Evolutionary conservation across 2,888 invertebrate species (phyloP).

Genomic region (Lutraria lutraria): DNA sequence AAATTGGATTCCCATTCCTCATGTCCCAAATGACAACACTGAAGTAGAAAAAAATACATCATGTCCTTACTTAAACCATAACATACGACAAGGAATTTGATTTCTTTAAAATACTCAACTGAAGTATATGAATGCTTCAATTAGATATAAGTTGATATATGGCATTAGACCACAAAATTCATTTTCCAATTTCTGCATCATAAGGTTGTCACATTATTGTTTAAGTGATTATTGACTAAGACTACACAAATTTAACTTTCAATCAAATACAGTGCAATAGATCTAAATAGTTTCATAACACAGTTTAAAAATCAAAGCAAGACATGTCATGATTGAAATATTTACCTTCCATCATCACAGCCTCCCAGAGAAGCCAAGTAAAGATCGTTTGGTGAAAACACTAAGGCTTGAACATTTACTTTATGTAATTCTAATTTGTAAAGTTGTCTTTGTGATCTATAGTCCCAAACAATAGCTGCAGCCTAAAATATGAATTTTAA

Average conservation of each 20-base stretch:
- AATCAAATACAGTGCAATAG: too few species aligned
- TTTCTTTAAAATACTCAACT: not conserved
- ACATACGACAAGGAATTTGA: not conserved
- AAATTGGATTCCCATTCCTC: constrained; percentile 89
- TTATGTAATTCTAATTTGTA: constrained; percentile 94
- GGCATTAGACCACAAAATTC: too few species aligned
- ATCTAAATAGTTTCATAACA: too few species aligned
- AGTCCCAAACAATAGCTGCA: constrained; percentile 95
- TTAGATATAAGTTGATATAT: too few species aligned
- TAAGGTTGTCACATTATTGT: too few species aligned
- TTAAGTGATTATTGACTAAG: too few species aligned
- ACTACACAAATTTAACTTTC: too few species aligned
- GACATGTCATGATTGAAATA: not conserved
- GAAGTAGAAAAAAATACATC: constrained; percentile 52
- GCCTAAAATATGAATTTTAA: constrained; percentile 87
- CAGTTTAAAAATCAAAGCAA: too few species aligned
- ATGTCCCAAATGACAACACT: constrained; percentile 95
- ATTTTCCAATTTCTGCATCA: too few species aligned
- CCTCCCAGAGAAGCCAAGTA: constrained; percentile 95
- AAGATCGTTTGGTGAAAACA: constrained; percentile 93
- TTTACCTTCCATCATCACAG: constrained; percentile 92
- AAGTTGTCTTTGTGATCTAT: constrained; percentile 89
- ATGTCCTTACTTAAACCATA: not conserved
- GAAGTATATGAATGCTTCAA: not conserved
- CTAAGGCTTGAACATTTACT: constrained; percentile 94